Conservation (phyloP, 2,113 vertebrate genomes). For the Eurypyga helias region DNA sequence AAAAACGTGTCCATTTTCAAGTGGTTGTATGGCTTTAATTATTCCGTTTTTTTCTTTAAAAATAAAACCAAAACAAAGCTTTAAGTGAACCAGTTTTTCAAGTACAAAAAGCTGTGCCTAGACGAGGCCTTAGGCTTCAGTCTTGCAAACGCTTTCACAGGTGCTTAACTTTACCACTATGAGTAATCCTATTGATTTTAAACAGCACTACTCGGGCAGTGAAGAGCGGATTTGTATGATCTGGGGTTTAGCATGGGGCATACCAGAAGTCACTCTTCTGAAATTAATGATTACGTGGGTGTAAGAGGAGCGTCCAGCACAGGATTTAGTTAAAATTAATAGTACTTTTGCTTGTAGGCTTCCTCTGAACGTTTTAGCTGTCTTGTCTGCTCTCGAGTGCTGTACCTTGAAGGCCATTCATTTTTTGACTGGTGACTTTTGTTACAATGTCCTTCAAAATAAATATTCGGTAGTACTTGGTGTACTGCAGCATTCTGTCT, state of each 20-base stretch:
- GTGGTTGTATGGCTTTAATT: conserved; percentile 30
- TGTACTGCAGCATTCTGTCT: not conserved
- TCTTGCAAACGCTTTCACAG: conserved; percentile 20
- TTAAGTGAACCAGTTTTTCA: conserved; percentile 20
- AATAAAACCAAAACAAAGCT: conserved; percentile 47
- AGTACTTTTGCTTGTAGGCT: not conserved
- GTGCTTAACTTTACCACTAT: conserved; percentile 29
- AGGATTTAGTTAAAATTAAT: not conserved
- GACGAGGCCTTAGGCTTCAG: not conserved
- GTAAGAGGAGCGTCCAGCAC: not conserved
- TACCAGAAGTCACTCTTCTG: not conserved
- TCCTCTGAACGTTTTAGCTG: not conserved
- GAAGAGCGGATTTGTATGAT: conserved; percentile 39
- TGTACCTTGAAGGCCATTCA: not conserved
- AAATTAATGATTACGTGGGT: not conserved
- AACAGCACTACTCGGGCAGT: not conserved
- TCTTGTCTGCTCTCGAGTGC: not conserved
- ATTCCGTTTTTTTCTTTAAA: conserved; percentile 53
- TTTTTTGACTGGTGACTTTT: not conserved
- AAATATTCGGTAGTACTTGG: not conserved
- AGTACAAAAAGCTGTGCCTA: conserved; percentile 28
- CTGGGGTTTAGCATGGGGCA: not conserved
- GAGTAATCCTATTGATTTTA: conserved; percentile 51
- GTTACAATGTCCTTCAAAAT: not conserved
- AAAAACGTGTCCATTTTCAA: not conserved